These are phyloP conservation scores for Epinotia bilunana DNA, from an alignment of 2,888 invertebrate genomes.

Conservation along the genomic window DNA sequence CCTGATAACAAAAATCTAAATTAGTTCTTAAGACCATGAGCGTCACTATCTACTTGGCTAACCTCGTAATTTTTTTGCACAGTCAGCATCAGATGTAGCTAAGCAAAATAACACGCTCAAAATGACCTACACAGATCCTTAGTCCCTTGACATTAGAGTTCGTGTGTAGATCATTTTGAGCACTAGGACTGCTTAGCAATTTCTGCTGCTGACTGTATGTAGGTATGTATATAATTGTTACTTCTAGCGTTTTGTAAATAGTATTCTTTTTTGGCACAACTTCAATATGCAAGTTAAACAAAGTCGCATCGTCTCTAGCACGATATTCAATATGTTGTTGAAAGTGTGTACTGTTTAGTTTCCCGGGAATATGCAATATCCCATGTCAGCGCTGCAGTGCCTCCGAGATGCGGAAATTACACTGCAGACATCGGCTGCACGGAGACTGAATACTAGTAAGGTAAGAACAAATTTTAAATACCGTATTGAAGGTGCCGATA, in stretches of 20 bases:
- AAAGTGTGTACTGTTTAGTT: background rate
- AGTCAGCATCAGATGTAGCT: too few species aligned
- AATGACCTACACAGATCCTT: too few species aligned
- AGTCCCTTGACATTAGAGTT: too few species aligned
- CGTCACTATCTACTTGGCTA: too few species aligned
- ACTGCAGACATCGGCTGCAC: background rate
- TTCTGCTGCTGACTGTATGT: too few species aligned
- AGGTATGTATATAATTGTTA: too few species aligned
- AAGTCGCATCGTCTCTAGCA: background rate
- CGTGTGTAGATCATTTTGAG: too few species aligned
- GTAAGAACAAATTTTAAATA: background rate
- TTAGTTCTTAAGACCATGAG: background rate
- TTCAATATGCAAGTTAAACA: background rate
- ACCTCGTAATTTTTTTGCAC: too few species aligned
- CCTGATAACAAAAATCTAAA: conserved; percentile 2
- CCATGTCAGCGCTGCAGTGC: background rate
- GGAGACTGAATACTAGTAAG: background rate
- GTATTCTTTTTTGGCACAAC: background rate
- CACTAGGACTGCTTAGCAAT: too few species aligned
- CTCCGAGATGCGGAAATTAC: background rate
- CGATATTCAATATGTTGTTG: background rate
- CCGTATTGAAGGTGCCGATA: too few species aligned
- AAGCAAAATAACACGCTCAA: too few species aligned
- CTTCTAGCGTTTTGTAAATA: too few species aligned
- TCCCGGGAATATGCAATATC: background rate